Evolutionary conservation across 2,888 invertebrate genomes (phyloP), one percentile per base, ranked within the genome.

Genomic region (Agapostemon virescens): DNA sequence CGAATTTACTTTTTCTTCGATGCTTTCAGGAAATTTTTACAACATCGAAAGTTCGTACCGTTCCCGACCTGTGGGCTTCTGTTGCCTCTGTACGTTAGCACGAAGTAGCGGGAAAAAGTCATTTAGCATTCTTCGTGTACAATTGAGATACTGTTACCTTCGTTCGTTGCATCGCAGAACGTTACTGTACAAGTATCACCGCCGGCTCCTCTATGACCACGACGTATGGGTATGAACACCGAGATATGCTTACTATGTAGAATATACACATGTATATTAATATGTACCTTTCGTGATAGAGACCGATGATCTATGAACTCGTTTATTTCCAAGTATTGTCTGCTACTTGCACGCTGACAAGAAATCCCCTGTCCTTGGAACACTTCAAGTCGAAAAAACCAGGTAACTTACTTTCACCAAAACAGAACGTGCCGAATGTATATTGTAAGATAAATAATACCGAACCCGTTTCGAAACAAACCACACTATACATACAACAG

Each of bases 391-490:
- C 20, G 23, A 72, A 58, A 58, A 69, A 20, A 45, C 45, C 38
- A 13, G 13, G 40, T 23, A 36, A 2, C n/a, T 67, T 69, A 38
- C 11, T 49, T 61, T 30, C 45, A 61, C 45, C 33, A n/a, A 61
- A 66, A 45, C 26, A 17, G 63, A 49, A n/a, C 26, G 49, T 69
- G n/a, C n/a, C n/a, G n/a, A n/a, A 68, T 74, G 42, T 52, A 58
- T 71, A 45, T 49, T 40, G 30, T 36, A 68, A 40, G 38, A 26
- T 52, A 74, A 61, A 79, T 69, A 74, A 77, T 64, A 82, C 67
- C 13, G 58, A 33, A 72, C 68, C 17, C 42, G 69, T 84, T 74
- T 84, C 79, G 78, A 84, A 84, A 82, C 74, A 66, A 55, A 63
- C 78, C 42, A 69, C 63, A 77, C 76, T 77, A 13, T 63, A 36